Percentiles rank a stretch among this genome's conserved stretches.
Evolutionary conservation across 2,888 invertebrate species (phyloP).

Genomic region (Chloroclystis v-ata): DNA sequence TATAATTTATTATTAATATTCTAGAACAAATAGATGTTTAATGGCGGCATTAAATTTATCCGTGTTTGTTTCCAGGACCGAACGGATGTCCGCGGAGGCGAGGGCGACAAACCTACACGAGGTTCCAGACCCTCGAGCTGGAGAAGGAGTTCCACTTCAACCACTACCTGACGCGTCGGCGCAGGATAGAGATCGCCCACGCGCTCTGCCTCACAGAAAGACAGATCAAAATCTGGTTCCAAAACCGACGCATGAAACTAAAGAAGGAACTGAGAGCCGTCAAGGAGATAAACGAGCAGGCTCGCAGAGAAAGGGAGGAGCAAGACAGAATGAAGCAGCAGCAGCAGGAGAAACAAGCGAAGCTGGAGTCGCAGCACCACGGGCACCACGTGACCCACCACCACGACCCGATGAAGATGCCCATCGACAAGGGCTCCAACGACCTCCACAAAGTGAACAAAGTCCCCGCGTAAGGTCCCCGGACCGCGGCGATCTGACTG

Average conservation of each 20-base stretch:
- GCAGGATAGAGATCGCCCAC: conserved; percentile 98
- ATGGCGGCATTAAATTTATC: conserved; percentile 25
- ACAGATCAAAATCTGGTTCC: conserved; percentile 98
- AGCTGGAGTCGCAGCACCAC: conserved; percentile 85
- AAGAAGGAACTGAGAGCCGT: conserved; percentile 97
- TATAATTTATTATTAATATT: conserved; percentile 38
- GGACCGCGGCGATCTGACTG: conserved; percentile 67
- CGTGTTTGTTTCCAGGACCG: conserved; percentile 86
- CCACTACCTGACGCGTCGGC: conserved; percentile 96
- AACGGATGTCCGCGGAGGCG: conserved; percentile 96
- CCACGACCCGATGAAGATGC: conserved; percentile 85
- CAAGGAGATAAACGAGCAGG: conserved; percentile 96
- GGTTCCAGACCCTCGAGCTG: conserved; percentile 98
- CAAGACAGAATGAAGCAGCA: conserved; percentile 95
- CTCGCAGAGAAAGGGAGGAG: conserved; percentile 92
- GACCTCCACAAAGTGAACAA: conserved; percentile 88
- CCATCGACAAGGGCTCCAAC: conserved; percentile 84
- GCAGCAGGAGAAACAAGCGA: conserved; percentile 91
- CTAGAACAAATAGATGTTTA: conserved; percentile 28
- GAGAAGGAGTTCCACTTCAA: conserved; percentile 99
- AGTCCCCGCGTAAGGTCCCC: conserved; percentile 84
- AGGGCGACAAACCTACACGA: conserved; percentile 97
- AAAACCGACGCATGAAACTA: conserved; percentile 97
- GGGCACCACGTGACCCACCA: conserved; percentile 84
- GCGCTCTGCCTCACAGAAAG: conserved; percentile 96